These are phyloP conservation scores for Marcusenius ussheri DNA, from an alignment of 2,113 vertebrate species.

Conservation along the genomic window DNA sequence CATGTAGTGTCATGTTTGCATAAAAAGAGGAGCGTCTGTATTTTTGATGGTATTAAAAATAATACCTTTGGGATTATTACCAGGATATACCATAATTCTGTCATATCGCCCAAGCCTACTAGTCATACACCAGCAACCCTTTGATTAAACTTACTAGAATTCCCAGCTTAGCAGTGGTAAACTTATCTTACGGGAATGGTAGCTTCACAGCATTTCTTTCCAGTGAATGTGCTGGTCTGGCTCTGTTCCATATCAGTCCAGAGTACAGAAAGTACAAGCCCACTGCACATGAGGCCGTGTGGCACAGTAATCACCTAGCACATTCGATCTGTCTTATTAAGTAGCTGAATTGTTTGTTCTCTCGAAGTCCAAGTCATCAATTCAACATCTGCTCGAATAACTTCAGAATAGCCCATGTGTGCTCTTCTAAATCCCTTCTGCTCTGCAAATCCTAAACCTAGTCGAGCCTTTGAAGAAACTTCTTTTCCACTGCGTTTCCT, in stretches of 20 bases:
- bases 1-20: background rate
- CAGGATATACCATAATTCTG: background rate
- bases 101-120: background rate
- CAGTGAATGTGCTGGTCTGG: background rate
- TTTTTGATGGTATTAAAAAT: background rate
- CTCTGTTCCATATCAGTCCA: background rate
- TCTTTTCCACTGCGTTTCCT: background rate
- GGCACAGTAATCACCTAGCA: background rate
- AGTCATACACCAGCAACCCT: background rate
- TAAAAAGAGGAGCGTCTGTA: background rate
- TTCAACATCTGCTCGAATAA: background rate
- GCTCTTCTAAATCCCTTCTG: background rate
- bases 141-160: background rate
- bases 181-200: background rate
- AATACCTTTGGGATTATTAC: background rate
- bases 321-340: background rate
- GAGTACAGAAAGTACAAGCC: background rate
- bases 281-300: background rate
- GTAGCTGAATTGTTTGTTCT: background rate
- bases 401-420: background rate
- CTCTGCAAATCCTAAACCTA: background rate
- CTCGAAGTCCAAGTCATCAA: background rate
- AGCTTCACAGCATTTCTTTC: background rate
- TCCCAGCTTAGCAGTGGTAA: background rate
- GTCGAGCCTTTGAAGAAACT: background rate